Conservation (phyloP, 2,888 invertebrate genomes). For the Zaprionus obscuricornis region DNA sequence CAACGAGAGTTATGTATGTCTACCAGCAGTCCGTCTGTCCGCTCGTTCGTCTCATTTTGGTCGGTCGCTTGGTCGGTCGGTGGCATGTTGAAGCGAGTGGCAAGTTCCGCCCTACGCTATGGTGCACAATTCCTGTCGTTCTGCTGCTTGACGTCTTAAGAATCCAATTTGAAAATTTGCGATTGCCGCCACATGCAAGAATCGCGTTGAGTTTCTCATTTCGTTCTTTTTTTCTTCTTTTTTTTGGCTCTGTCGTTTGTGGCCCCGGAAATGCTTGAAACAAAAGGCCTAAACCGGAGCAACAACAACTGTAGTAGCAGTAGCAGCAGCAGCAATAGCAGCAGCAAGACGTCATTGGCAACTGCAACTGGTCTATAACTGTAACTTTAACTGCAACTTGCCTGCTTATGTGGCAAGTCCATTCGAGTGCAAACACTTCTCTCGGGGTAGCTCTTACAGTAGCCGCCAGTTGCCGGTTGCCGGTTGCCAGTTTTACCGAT, state of each 20-base stretch:
- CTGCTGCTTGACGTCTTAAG: constrained; percentile 79
- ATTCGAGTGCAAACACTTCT: constrained; percentile 37
- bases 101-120: constrained; percentile 78
- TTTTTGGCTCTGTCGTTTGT: constrained; percentile 19
- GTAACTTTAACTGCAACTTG: constrained; percentile 46
- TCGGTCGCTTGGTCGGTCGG: not conserved
- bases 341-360: too few species aligned
- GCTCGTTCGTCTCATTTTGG: too few species aligned
- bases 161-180: constrained; percentile 77
- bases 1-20: not conserved
- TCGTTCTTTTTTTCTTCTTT: too few species aligned
- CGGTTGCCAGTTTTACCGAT: too few species aligned
- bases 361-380: constrained; percentile 56
- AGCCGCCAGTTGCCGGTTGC: constrained; percentile 24
- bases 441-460: constrained; percentile 26
- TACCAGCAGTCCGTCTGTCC: not conserved
- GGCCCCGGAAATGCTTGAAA: constrained; percentile 65
- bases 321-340: constrained; percentile 40
- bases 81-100: constrained; percentile 66
- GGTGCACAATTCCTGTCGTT: constrained; percentile 74
- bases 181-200: constrained; percentile 25
- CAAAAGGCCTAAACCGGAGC: constrained; percentile 41
- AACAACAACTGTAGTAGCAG: constrained; percentile 1
- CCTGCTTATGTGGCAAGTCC: constrained; percentile 35
- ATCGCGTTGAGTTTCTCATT: constrained; percentile 12